Evolutionary conservation across 2,888 invertebrate genomes (phyloP), one percentile per base, ranked within the genome.

Genomic region (Drosophila lacicola): DNA sequence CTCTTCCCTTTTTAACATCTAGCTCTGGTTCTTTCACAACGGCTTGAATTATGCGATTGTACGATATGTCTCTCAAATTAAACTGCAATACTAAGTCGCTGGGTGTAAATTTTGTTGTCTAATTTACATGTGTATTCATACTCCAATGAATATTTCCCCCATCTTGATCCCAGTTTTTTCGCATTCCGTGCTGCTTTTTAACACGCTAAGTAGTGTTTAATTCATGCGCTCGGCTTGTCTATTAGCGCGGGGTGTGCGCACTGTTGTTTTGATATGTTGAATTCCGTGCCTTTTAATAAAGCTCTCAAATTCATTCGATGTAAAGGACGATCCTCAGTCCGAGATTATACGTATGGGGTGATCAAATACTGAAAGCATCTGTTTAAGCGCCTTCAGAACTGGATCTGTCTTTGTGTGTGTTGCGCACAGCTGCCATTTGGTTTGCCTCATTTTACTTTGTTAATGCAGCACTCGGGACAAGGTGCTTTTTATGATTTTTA

Each of bases 171-270:
- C n/a, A 50, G 17, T 11, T 50, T 5, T 8, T 50, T 50, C 13
- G 19, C 13, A 9, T 10, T 50, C 21, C 14, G 37, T 50, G 21
- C 50, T 37, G 5, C 17, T 50, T 11, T 21, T 50, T n/a, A 25
- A 11, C 8, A 21, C 50, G 21, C 4, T 39, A 19, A 50, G 37
- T 13, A 50, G 36, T 5, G 50, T 50, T 37, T 36, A 37, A 10
- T 50, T 50, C 37, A 39, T 50, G n/a, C 50, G 11, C 21, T 50
- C 50, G 19, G 37, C 37, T 37, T 37, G 50, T 37, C 21, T 36
- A 17, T 17, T 17, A 1, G 17, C 1, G 17, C 17, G 17, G 17
- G 2, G 17, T 17, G 17, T 17, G 17, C 17, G 49, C 49, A 9
- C 17, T 17, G 17, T 17, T 17, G 37, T 49, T 50, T 14, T 41